Conservation (phyloP, 2,797 vertebrate species). For the Micropoecilia bifurca region DNA sequence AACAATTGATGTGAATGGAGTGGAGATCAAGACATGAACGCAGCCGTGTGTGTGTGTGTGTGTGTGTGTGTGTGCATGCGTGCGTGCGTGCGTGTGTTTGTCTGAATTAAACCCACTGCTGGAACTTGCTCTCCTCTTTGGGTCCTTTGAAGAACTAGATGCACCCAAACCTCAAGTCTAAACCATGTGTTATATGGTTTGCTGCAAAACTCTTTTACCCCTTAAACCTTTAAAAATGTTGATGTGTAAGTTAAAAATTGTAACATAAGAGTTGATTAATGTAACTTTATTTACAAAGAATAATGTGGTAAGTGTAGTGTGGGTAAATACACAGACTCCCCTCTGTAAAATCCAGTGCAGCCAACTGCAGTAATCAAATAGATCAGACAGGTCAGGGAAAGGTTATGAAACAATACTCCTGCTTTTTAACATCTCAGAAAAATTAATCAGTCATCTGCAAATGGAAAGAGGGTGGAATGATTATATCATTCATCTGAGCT, state of each 20-base stretch:
- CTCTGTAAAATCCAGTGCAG: background rate
- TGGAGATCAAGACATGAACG: slow-evolving; percentile 67
- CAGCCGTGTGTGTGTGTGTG: slow-evolving; percentile 37
- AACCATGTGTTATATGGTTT: slow-evolving; percentile 2
- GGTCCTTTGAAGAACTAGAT: slow-evolving; percentile 66
- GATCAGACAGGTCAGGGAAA: background rate
- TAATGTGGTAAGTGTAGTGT: background rate
- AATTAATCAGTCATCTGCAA: background rate
- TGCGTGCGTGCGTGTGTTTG: background rate
- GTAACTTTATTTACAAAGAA: background rate
- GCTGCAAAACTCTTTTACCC: background rate
- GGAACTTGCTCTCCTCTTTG: slow-evolving; percentile 81
- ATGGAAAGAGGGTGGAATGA: background rate
- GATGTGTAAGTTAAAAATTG: background rate
- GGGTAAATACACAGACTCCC: background rate
- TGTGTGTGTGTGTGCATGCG: background rate
- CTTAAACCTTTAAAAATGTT: background rate
- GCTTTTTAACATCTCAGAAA: background rate
- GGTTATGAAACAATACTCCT: background rate
- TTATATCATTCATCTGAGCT: background rate
- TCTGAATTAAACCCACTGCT: slow-evolving; percentile 83
- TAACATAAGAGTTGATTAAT: background rate
- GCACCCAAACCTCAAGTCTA: slow-evolving; percentile 31
- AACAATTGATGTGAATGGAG: slow-evolving; percentile 90
- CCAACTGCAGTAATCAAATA: background rate